Evolutionary conservation across 37 sponge, comb jelly and placozoan species (phyloP).

Genomic region (Haliclona indistincta): DNA sequence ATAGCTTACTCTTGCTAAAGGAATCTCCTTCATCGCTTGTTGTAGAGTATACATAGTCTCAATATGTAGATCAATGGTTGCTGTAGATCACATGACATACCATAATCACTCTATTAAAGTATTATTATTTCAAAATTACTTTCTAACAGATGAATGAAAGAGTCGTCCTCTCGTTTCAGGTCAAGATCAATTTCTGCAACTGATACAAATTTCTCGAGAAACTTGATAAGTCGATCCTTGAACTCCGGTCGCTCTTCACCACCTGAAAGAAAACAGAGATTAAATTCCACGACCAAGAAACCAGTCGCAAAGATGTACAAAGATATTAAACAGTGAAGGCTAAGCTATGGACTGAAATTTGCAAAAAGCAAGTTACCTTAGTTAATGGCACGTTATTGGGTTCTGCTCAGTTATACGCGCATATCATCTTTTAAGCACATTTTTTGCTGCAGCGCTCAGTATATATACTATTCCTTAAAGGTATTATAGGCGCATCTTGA

Average conservation of each 20-base stretch:
- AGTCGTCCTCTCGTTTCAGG: constrained; percentile 12
- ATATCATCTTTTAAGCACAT: too few species aligned
- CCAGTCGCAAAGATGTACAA: too few species aligned
- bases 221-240: constrained; percentile 23
- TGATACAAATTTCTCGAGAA: constrained; percentile 47
- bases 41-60: constrained; percentile 42
- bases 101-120: background rate
- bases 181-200: constrained; percentile 61
- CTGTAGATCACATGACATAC: background rate
- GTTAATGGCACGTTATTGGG: too few species aligned
- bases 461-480: too few species aligned
- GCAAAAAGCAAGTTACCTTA: too few species aligned
- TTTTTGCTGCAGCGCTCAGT: too few species aligned
- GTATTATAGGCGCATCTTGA: too few species aligned
- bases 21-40: constrained; percentile 44
- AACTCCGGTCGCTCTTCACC: constrained; percentile 29
- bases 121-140: background rate
- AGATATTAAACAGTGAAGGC: too few species aligned
- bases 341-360: too few species aligned
- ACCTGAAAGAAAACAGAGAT: constrained; percentile 3
- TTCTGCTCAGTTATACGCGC: too few species aligned
- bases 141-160: constrained; percentile 19
- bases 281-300: background rate
- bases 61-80: constrained; percentile 42
- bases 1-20: constrained; percentile 39